These are phyloP conservation scores for Chelidonichthys spinosus DNA, from an alignment of 2,797 vertebrate genomes.

Conservation along the genomic window DNA sequence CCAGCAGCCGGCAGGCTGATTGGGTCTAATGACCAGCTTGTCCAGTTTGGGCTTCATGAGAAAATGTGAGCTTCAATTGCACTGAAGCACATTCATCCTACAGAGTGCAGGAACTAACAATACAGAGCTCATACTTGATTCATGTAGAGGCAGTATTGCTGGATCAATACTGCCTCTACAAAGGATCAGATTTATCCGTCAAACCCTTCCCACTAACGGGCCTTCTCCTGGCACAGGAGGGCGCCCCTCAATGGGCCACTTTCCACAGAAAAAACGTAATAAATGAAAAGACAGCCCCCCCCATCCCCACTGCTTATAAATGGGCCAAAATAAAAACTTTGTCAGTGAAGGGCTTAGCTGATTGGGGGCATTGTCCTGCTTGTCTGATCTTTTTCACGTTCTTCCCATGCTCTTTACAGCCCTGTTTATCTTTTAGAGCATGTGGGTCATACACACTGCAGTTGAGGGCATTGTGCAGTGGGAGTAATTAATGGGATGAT, in stretches of 20 bases:
- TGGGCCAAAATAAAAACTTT: conserved; percentile 20
- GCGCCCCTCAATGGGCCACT: conserved; percentile 42
- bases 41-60: conserved; percentile 36
- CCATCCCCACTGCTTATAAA: conserved; percentile 9
- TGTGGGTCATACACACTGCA: conserved; percentile 69
- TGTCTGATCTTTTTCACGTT: conserved; percentile 19
- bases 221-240: conserved; percentile 31
- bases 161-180: conserved; percentile 81
- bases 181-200: conserved; percentile 80
- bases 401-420: conserved; percentile 51
- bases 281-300: conserved; percentile 34
- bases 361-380: conserved; percentile 42
- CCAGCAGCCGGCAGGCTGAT: conserved; percentile 29
- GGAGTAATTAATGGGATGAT: conserved; percentile 80
- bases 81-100: conserved; percentile 54
- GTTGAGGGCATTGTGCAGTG: conserved; percentile 63
- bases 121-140: conserved; percentile 74
- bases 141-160: conserved; percentile 75
- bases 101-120: conserved; percentile 50
- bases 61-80: conserved; percentile 38
- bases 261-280: conserved; percentile 49
- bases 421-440: conserved; percentile 60
- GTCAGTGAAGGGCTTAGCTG: conserved; percentile 38
- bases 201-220: conserved; percentile 71
- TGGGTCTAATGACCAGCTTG: conserved; percentile 54